Evolutionary conservation across 1,140 invertebrate genomes (phyloP), one percentile per base, ranked within the genome.

Genomic region (Elymnias hypermnestra): DNA sequence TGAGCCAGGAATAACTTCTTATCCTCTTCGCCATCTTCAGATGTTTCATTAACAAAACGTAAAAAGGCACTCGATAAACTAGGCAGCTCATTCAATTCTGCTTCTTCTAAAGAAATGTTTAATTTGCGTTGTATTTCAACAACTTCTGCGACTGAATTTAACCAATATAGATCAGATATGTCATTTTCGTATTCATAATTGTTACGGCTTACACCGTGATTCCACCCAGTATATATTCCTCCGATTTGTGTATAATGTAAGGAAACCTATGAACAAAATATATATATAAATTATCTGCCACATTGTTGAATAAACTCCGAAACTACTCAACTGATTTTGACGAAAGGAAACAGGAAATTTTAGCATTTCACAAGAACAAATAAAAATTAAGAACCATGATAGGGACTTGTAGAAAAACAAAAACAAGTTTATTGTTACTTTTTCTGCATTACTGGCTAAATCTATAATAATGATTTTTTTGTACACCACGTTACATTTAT

Each of bases 101-200:
- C 40, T 18, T 78, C 66, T 38, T 72, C 68, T 12, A 83, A 40
- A 3, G 75, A 57, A 10, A 86, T 66, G 58, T 87, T 86, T 10
- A 86, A 44, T 46, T 83, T 78, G 15, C 71, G 63, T 43, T 86
- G 81, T 12, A 86, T 63, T 81, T 96, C 94, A 42, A 90, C 88
- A 1, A 97, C 84, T 70, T 98, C 96, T 0, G 92, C 91, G 7
- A 91, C 88, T 28, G 95, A 89, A 51, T 94, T 94, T 55, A 94
- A 81, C 87, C 92, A 91, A 50, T 93, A 87, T 46, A 94, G 90
- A 67, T 94, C 92, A 1, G 89, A 87, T 1, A 88, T 73, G 31
- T 89, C 84, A 18, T 92, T 88, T 40, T 90, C 88, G 31, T 88
- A 87, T 6, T 90, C 88, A 12, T 89, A 87, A 44, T 88, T 87